These are phyloP conservation scores for Thamnophis elegans DNA, from an alignment of 2,797 vertebrate species.

Conservation along the genomic window DNA sequence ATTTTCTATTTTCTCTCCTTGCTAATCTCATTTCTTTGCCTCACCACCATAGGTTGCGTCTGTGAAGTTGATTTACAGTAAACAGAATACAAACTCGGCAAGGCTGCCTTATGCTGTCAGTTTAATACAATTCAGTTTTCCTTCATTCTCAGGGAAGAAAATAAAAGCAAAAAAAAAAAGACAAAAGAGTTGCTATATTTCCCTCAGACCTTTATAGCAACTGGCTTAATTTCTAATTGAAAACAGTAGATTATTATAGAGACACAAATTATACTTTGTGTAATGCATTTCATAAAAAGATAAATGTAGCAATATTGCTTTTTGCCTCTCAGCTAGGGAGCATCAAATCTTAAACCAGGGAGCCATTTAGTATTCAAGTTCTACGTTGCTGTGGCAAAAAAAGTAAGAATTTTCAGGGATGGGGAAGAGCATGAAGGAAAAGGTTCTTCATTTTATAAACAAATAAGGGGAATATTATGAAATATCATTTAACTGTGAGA, in stretches of 20 bases:
- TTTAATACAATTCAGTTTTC: slow-evolving; percentile 57
- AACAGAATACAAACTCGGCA: slow-evolving; percentile 58
- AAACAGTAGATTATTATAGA: slow-evolving; percentile 65
- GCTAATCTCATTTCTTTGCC: slow-evolving; percentile 56
- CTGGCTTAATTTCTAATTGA: slow-evolving; percentile 63
- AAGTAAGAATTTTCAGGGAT: slow-evolving; percentile 61
- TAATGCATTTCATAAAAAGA: slow-evolving; percentile 72
- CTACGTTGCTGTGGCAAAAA: slow-evolving; percentile 59
- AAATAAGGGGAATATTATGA: slow-evolving; percentile 49
- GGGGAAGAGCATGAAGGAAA: slow-evolving; percentile 45
- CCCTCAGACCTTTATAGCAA: slow-evolving; percentile 57
- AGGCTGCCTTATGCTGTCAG: slow-evolving; percentile 57
- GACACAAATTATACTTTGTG: slow-evolving; percentile 63
- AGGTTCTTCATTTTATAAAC: slow-evolving; percentile 53
- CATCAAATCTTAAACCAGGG: slow-evolving; percentile 64
- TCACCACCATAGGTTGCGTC: slow-evolving; percentile 48
- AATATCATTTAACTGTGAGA: slow-evolving; percentile 49
- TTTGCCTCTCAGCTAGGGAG: slow-evolving; percentile 65
- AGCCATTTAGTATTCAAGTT: slow-evolving; percentile 66
- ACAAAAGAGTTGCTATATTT: slow-evolving; percentile 43
- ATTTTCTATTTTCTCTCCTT: slow-evolving; percentile 52
- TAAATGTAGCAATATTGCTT: slow-evolving; percentile 69
- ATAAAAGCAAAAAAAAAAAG: slow-evolving; percentile 12
- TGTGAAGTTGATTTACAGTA: slow-evolving; percentile 61
- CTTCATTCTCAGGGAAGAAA: slow-evolving; percentile 42